Evolutionary conservation across 2,113 vertebrate genomes (phyloP), one percentile per base, ranked within the genome.

Genomic region (Dissostichus mawsoni): DNA sequence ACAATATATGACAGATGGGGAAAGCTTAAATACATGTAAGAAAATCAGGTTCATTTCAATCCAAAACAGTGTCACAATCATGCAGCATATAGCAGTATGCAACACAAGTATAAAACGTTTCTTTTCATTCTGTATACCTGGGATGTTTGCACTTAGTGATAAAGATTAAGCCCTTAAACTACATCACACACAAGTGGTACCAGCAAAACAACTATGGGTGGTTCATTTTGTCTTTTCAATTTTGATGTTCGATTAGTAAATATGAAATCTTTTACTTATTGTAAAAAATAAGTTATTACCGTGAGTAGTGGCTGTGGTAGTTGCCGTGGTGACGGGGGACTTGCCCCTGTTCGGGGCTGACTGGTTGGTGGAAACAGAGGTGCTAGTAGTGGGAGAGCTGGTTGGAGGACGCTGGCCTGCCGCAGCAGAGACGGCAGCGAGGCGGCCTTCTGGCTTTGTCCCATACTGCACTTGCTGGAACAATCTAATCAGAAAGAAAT

Each of bases 391-490:
- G 4, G 90, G 67, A 36, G 88, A 87, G 80, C 89, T 85, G 0
- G 94, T 87, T 41, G 95, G 93, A 0, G 95, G 95, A 11, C 94
- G 94, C 71, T 94, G 95, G 76, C 91, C 85, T 67, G 92, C 57
- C 63, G 73, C 18, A 80, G 65, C 94, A 25, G 96, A 92, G 64
- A 97, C 91, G 53, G 94, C 71, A 0, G 96, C 95, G 3, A 96
- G 95, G 47, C 95, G 94, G 20, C 97, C 97, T 84, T 98, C 97
- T 6, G 97, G 96, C 78, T 98, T 98, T 63, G 97, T 97, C 36
- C 97, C 97, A 0, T 97, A 98, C 76, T 96, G 97, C 81, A 98
- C 97, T 0, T 97, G 95, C 76, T 97, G 97, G 82, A 98, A 98
- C 90, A 98, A 93, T 89, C 97, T 98, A 82, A 74, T 65, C 14